Percentiles rank a stretch among this genome's conserved stretches.
Conservation (phyloP, 2,888 invertebrate genomes). For the Drosophila trichaetosa region DNA sequence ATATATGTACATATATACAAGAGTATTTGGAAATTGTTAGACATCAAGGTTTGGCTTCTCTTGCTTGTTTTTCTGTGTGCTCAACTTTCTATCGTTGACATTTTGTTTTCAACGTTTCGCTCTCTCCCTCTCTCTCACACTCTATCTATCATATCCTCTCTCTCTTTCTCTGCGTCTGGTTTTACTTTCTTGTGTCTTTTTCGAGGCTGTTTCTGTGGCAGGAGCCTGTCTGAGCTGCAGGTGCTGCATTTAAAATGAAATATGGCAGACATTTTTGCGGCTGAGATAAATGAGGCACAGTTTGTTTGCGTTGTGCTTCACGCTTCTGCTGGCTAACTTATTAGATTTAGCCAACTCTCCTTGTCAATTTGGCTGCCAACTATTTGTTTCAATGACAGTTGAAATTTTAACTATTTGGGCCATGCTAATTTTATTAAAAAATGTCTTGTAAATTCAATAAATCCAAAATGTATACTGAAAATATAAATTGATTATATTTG, state of each 20-base stretch:
- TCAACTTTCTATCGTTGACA: conserved; percentile 66
- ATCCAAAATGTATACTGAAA: not conserved
- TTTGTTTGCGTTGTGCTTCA: conserved; percentile 64
- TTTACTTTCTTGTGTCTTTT: conserved; percentile 13
- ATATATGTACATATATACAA: not conserved
- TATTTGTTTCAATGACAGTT: conserved; percentile 35
- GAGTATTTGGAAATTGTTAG: conserved; percentile 2
- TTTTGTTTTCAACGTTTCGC: conserved; percentile 62
- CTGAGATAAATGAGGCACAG: conserved; percentile 70
- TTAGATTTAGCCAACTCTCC: conserved; percentile 57
- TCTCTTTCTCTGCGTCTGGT: conserved; percentile 12
- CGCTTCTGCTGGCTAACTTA: conserved; percentile 58
- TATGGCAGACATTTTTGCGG: conserved; percentile 78
- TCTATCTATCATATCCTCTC: conserved; percentile 24
- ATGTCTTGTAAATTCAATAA: not conserved
- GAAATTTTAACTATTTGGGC: conserved; percentile 8
- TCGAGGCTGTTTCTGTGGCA: conserved; percentile 14
- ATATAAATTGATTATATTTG: not conserved
- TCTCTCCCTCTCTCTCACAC: conserved; percentile 40
- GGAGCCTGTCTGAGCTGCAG: conserved; percentile 60
- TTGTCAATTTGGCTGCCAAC: conserved; percentile 14
- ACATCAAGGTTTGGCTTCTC: not conserved
- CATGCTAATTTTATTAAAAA: conserved; percentile 18
- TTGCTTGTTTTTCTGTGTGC: conserved; percentile 20
- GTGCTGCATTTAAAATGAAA: conserved; percentile 77